Conservation (phyloP, 37 sponge, comb jelly and placozoan genomes). For the Oopsacas minuta region DNA sequence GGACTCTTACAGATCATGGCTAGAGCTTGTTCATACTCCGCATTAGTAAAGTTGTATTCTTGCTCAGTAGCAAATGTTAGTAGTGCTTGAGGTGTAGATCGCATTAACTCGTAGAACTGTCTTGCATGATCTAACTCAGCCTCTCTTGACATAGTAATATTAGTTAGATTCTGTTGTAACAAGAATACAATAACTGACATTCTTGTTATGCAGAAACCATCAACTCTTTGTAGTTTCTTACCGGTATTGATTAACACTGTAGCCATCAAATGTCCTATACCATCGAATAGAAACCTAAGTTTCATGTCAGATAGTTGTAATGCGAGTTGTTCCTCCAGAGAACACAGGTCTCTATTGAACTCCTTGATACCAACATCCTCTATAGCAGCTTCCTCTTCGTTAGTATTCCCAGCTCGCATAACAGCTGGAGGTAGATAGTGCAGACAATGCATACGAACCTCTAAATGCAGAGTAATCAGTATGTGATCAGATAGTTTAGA, state of each 20-base stretch:
- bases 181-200: constrained; percentile 46
- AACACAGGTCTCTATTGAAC: constrained; percentile 44
- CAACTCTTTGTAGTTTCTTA: constrained; percentile 33
- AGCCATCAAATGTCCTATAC: constrained; percentile 71
- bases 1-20: constrained; percentile 3
- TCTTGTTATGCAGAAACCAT: constrained; percentile 68
- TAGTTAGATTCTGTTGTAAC: constrained; percentile 76
- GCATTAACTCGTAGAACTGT: constrained; percentile 79
- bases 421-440: constrained; percentile 51
- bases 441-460: constrained; percentile 70
- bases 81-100: background rate
- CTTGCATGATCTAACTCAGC: constrained; percentile 67
- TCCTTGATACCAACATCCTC: constrained; percentile 29
- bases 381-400: constrained; percentile 12
- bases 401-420: constrained; percentile 30
- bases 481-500: constrained; percentile 31
- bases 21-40: constrained; percentile 4
- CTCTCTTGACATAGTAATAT: constrained; percentile 80
- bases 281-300: constrained; percentile 71
- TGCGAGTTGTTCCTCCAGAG: constrained; percentile 34
- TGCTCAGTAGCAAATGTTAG: constrained; percentile 4
- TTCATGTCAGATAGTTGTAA: constrained; percentile 36
- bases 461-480: constrained; percentile 66
- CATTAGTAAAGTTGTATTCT: background rate
- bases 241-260: constrained; percentile 61